A percentile compares a stretch with the other conserved stretches of the same genome.
Conservation (phyloP, 2,888 invertebrate genomes). For the Ochropleura leucogaster region DNA sequence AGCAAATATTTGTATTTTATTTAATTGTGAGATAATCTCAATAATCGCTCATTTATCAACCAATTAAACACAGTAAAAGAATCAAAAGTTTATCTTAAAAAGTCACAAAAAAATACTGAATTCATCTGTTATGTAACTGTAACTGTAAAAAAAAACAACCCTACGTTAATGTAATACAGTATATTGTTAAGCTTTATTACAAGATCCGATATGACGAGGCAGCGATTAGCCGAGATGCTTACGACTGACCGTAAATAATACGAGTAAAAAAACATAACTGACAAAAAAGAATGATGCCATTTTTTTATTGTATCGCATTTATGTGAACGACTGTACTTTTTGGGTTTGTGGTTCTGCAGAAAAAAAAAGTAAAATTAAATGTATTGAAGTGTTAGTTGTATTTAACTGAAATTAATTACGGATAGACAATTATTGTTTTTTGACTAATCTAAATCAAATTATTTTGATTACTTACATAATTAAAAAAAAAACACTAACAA, state of each 20-base stretch:
- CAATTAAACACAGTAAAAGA: too few relatives aligned
- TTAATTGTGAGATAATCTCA: too few relatives aligned
- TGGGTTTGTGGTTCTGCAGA: conserved; percentile 38
- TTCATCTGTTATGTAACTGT: not conserved
- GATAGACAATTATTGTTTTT: not conserved
- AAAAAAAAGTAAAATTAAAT: not conserved
- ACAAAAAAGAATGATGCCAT: conserved; percentile 76
- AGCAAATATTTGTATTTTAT: too few relatives aligned
- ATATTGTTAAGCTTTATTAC: conserved; percentile 34
- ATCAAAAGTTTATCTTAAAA: too few relatives aligned
- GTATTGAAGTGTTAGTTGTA: not conserved
- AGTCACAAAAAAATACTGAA: too few relatives aligned
- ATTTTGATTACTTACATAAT: not conserved
- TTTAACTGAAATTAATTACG: not conserved
- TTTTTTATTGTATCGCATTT: conserved; percentile 83
- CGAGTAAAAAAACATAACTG: conserved; percentile 73
- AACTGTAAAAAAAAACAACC: not conserved
- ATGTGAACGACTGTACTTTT: conserved; percentile 72
- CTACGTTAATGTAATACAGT: not conserved
- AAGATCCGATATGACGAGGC: conserved; percentile 68
- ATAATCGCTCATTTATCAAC: too few relatives aligned
- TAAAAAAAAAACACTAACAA: not conserved
- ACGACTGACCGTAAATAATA: conserved; percentile 83
- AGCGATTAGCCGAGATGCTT: conserved; percentile 85
- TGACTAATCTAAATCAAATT: not conserved